Conservation (phyloP, 2,797 vertebrate genomes). For the Pogonophryne albipinna region DNA sequence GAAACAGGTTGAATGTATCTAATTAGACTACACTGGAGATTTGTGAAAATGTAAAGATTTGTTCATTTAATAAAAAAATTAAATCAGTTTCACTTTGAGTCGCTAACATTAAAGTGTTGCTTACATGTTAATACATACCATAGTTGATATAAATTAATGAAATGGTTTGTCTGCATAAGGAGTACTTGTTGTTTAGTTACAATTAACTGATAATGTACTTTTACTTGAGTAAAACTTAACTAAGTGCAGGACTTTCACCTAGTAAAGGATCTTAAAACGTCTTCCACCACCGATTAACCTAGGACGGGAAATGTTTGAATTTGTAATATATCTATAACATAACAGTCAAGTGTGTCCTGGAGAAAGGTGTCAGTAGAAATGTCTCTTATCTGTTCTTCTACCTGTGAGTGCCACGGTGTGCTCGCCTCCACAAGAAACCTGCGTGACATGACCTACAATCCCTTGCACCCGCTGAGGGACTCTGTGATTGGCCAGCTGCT, state of each 20-base stretch:
- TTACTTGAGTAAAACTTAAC: neutral
- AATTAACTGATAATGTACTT: neutral
- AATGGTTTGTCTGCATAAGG: neutral
- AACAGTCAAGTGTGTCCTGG: neutral
- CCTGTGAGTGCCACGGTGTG: conserved; percentile 92
- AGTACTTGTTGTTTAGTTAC: neutral
- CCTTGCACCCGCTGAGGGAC: conserved; percentile 87
- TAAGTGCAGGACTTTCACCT: neutral
- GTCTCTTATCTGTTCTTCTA: conserved; percentile 52
- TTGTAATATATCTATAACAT: conserved; percentile 1
- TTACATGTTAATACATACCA: neutral
- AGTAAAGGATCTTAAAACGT: conserved; percentile 1
- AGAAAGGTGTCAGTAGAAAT: neutral
- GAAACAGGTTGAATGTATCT: no score
- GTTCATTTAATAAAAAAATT: no score
- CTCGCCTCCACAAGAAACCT: conserved; percentile 91
- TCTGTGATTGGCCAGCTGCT: conserved; percentile 86
- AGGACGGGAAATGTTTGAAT: neutral
- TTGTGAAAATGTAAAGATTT: no score
- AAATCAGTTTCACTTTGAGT: no score
- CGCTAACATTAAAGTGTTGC: no score
- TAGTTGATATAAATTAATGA: neutral
- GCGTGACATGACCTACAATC: conserved; percentile 85
- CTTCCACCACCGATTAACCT: neutral
- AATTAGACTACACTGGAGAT: no score